Base-by-base conservation (phyloP, 2,888 invertebrate genomes). In the Antheraea yamamai region DNA sequence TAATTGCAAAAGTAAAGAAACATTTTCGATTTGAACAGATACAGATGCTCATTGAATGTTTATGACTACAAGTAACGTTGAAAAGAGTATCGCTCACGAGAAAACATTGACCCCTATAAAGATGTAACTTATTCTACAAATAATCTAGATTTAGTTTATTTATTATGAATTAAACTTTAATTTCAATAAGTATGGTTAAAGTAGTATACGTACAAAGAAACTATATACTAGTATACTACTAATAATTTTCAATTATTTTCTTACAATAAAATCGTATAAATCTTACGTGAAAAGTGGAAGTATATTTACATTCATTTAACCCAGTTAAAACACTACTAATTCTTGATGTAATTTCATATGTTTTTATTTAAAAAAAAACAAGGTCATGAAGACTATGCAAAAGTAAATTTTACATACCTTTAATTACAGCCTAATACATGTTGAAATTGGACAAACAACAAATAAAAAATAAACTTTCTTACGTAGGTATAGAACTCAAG, bases 381-480 rank as follows among this genome's bases (percentile, higher is more conserved):
- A 61, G 10, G 10, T 20, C 23, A 72, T 64, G 64, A 51, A 66
- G 66, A 64, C 47, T 12, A 47, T 2, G 47, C 47, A 47, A 12
- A 47, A 47, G 47, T 2, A 47, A 47, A 47, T 47, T 47, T 12
- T 47, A 47, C 12, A 47, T 23, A 55, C n/a, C 51, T 75, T 73
- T 70, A 74, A 72, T 75, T 74, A 75, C 78, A 76, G 75, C 72
- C 51, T 76, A 78, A 78, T 78, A 82, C 82, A 78, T 81, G 82
- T 80, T 81, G 80, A 82, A 83, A 84, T 85, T 82, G 83, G 81
- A 83, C 84, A 84, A 83, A 84, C 84, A 81, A 83, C 84, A 87
- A 39, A 39, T 20, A 70, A n/a, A 68, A 70, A 70, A 39, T 18
- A 82, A 85, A 84, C 51, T 82, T 82, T 85, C 85, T 84, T 82